Percentiles rank a stretch among this genome's conserved stretches.
Evolutionary conservation across 2,888 invertebrate genomes (phyloP).

Genomic region (Amphimallon solstitiale): DNA sequence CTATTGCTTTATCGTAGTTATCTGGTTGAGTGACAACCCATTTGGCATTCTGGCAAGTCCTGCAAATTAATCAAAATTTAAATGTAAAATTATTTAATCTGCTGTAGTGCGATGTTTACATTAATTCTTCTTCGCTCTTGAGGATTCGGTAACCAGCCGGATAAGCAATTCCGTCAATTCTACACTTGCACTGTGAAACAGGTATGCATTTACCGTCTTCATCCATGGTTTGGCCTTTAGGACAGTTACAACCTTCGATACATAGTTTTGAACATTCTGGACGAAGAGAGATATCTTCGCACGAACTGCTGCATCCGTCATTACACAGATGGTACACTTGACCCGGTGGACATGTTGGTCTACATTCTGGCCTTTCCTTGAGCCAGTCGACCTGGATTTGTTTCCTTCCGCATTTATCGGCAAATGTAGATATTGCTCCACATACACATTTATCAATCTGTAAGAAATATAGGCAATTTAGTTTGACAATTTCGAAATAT

Average conservation of each 20-base stretch:
- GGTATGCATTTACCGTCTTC: constrained; percentile 75
- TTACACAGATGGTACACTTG: constrained; percentile 83
- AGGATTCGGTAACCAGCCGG: constrained; percentile 49
- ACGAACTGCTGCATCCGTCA: constrained; percentile 77
- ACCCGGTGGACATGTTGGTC: constrained; percentile 76
- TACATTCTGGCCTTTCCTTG: constrained; percentile 74
- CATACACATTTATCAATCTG: constrained; percentile 72
- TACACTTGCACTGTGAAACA: constrained; percentile 76
- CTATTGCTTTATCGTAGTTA: constrained; percentile 62
- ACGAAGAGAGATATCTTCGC: constrained; percentile 67
- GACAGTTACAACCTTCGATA: constrained; percentile 87
- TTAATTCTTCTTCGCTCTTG: neutral
- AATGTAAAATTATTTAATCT: neutral
- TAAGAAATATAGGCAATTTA: no score
- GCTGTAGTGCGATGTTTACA: neutral
- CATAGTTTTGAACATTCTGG: constrained; percentile 69
- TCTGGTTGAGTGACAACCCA: constrained; percentile 76
- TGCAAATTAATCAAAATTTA: constrained; percentile 49
- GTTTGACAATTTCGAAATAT: no score
- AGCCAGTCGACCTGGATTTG: constrained; percentile 80
- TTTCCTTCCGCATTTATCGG: constrained; percentile 75
- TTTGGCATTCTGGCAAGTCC: constrained; percentile 70
- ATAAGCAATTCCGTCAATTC: constrained; percentile 73
- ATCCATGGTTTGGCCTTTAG: constrained; percentile 75
- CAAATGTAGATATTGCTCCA: constrained; percentile 79